Evolutionary conservation across 2,888 invertebrate genomes (phyloP).

Genomic region (Acrocyrtus sp.): DNA sequence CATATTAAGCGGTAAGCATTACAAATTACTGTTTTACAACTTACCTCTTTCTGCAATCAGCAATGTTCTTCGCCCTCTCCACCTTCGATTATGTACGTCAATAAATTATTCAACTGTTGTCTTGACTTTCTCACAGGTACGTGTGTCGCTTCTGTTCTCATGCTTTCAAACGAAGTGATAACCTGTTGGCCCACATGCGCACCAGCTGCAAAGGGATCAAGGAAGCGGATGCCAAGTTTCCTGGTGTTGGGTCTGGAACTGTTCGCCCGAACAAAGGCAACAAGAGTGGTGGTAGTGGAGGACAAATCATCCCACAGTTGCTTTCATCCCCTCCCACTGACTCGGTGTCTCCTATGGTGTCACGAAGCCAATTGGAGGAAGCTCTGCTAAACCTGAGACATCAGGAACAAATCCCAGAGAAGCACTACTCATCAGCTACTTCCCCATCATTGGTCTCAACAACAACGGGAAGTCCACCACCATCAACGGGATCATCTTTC

Average conservation of each 20-base stretch:
- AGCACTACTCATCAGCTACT: conserved; percentile 1
- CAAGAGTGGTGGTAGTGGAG: not conserved
- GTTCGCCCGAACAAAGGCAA: not conserved
- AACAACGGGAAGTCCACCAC: conserved; percentile 40
- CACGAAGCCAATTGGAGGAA: conserved; percentile 43
- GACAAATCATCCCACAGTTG: conserved; percentile 30
- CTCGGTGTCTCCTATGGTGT: conserved; percentile 9
- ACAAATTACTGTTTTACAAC: too few relatives aligned
- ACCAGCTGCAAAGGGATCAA: conserved; percentile 46
- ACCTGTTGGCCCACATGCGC: conserved; percentile 45
- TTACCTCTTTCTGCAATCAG: too few relatives aligned
- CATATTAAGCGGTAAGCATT: conserved; percentile 41
- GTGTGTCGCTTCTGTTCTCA: conserved; percentile 48
- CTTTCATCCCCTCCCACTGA: conserved; percentile 35
- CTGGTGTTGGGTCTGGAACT: not conserved
- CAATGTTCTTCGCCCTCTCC: too few relatives aligned
- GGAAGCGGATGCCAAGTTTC: conserved; percentile 39
- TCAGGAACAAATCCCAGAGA: conserved; percentile 2
- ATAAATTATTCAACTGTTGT: too few relatives aligned
- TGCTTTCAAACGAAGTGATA: conserved; percentile 53
- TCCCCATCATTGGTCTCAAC: conserved; percentile 40
- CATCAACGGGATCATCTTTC: not conserved
- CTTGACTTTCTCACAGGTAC: too few relatives aligned
- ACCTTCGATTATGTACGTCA: too few relatives aligned
- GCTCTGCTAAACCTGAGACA: conserved; percentile 35